These are phyloP conservation scores for Perdita meconis DNA, from an alignment of 2,888 invertebrate genomes.

Conservation along the genomic window DNA sequence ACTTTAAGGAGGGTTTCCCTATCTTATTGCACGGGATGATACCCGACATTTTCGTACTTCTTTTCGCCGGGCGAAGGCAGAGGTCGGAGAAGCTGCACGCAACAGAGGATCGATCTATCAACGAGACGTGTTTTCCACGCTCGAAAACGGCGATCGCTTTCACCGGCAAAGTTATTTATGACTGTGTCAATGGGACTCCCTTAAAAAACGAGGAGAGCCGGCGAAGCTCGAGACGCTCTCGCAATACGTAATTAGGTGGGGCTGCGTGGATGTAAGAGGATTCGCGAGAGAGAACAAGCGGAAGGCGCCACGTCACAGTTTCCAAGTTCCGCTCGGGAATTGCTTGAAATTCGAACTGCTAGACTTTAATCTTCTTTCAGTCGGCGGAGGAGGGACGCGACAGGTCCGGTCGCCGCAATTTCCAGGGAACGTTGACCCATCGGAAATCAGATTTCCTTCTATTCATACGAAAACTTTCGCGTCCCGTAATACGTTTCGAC, in stretches of 20 bases:
- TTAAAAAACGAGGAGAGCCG: background rate
- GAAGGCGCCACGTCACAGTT: constrained; percentile 58
- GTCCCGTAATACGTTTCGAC: background rate
- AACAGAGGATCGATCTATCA: constrained; percentile 12
- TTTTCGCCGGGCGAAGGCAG: background rate
- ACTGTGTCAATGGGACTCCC: background rate
- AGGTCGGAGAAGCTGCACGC: constrained; percentile 9
- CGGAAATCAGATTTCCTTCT: constrained; percentile 59
- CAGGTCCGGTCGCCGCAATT: constrained; percentile 58
- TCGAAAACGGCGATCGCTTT: background rate
- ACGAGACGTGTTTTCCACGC: background rate
- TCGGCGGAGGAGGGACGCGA: constrained; percentile 45
- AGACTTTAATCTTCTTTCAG: constrained; percentile 68
- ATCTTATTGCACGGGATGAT: constrained; percentile 64
- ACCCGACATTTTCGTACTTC: constrained; percentile 27
- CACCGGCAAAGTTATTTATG: background rate
- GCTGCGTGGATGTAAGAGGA: constrained; percentile 54
- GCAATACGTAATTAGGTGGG: constrained; percentile 34
- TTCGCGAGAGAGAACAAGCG: constrained; percentile 50
- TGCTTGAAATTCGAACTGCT: constrained; percentile 61
- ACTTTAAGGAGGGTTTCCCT: constrained; percentile 72
- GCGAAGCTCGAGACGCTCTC: constrained; percentile 6
- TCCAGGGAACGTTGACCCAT: constrained; percentile 57
- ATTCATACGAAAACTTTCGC: constrained; percentile 54
- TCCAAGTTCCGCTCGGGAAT: constrained; percentile 56